Conservation (phyloP, 2,113 vertebrate species). For the Boleophthalmus pectinirostris region DNA sequence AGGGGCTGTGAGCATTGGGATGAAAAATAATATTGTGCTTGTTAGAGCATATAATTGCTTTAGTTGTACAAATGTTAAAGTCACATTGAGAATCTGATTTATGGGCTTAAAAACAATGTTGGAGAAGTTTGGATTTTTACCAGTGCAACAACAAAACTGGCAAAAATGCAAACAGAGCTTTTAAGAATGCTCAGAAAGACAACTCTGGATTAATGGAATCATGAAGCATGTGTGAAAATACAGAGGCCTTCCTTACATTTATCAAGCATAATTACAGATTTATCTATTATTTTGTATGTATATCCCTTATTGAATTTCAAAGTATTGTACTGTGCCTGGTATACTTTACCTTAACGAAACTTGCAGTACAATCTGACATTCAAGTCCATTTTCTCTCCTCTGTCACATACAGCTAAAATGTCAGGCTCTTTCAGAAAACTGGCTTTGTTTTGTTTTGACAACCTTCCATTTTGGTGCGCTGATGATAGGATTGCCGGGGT, state of each 20-base stretch:
- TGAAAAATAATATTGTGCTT: background rate
- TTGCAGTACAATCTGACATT: conserved; percentile 23
- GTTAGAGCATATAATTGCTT: background rate
- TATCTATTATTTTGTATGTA: background rate
- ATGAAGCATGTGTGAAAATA: too few relatives aligned
- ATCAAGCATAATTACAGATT: background rate
- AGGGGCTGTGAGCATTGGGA: background rate
- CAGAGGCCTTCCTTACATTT: too few relatives aligned
- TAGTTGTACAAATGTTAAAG: background rate
- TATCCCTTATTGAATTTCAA: background rate
- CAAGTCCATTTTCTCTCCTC: conserved; percentile 14
- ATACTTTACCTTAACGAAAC: conserved; percentile 11
- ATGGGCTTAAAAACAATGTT: too few relatives aligned
- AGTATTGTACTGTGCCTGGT: background rate
- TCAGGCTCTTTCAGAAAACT: conserved; percentile 30
- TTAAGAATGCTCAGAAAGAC: too few relatives aligned
- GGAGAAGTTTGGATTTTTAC: too few relatives aligned
- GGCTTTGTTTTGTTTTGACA: conserved; percentile 24
- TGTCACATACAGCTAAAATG: conserved; percentile 16
- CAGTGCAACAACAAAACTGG: too few relatives aligned
- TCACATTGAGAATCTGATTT: too few relatives aligned
- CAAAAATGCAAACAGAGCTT: too few relatives aligned
- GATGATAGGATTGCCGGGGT: conserved; percentile 7
- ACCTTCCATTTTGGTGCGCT: conserved; percentile 15
- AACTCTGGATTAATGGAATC: too few relatives aligned